Base-by-base conservation (phyloP, 2,888 invertebrate genomes). In the Myopa tessellatipennis region DNA sequence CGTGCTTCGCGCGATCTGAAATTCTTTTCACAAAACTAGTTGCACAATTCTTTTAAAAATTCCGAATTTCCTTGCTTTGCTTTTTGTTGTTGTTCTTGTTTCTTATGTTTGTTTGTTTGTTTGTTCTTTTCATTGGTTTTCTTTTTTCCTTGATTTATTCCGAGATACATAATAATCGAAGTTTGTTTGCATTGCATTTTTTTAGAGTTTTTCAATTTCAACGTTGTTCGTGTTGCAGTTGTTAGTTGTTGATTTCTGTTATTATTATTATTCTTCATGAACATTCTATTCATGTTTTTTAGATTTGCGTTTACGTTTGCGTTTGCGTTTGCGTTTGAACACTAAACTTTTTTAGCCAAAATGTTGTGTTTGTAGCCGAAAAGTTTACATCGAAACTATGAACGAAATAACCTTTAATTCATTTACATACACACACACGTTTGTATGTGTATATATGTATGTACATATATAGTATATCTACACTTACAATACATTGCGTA, bases 321-420 rank as follows among this genome's bases (percentile, higher is more conserved):
- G 40, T 77, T 77, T 45, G 45, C 45, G 45, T 45, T 45, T 45
- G 45, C 45, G 7, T 69, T 58, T 18, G 45, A 68, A 68, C 60
- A 55, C 50, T 79, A 78, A 79, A 74, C 74, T 79, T 80, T 83
- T 77, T 78, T 74, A 71, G 79, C 81, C 81, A 77, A 81, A 81
- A 80, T 81, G 80, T 80, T 80, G 73, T 80, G 74, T 78, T 79
- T 83, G 79, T 81, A 80, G 83, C 83, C 83, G 81, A 83, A 83
- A 83, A 82, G 83, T 83, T 82, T 80, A 79, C 76, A 80, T 82
- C 83, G 80, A 83, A 83, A 83, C 82, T 83, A 81, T 79, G 26
- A 76, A 71, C 63, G 71, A 69, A 75, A 60, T 65, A 16, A 14
- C 34, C 69, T 34, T 68, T 68, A 26, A 70, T 69, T 60, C 52